Percentiles rank a stretch among this genome's conserved stretches.
These are phyloP conservation scores for Lacanobia wlatinum DNA, from an alignment of 2,888 invertebrate species.

Conservation along the genomic window DNA sequence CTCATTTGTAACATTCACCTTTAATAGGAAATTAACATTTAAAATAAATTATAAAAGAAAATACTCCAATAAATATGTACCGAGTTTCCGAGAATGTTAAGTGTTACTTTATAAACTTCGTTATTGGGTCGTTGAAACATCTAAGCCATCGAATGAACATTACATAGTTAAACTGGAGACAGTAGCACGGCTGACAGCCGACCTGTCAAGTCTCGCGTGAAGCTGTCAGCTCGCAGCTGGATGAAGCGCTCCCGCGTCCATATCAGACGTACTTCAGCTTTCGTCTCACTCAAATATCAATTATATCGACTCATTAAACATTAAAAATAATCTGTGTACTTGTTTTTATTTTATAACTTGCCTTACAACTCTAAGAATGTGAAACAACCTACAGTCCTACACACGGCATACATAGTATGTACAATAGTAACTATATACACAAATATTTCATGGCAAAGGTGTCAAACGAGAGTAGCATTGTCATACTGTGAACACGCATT, in stretches of 20 bases:
- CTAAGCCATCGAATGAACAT: slow-evolving; percentile 70
- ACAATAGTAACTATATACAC: slow-evolving; percentile 88
- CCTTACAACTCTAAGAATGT: slow-evolving; percentile 83
- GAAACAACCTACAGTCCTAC: slow-evolving; percentile 87
- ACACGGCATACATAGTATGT: slow-evolving; percentile 89
- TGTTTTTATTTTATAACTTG: slow-evolving; percentile 78
- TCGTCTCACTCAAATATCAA: slow-evolving; percentile 59
- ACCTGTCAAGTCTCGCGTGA: background rate
- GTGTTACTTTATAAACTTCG: slow-evolving; percentile 51
- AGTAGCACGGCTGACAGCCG: slow-evolving; percentile 66
- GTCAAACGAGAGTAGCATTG: slow-evolving; percentile 73
- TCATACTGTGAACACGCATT: slow-evolving; percentile 72
- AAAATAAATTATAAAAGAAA: slow-evolving; percentile 73
- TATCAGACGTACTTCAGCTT: slow-evolving; percentile 44
- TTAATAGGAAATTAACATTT: slow-evolving; percentile 74
- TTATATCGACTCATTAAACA: slow-evolving; percentile 48
- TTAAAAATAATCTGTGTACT: slow-evolving; percentile 77
- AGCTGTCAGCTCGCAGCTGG: background rate
- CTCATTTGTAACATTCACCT: slow-evolving; percentile 84
- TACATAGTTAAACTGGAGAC: slow-evolving; percentile 64
- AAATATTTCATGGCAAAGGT: slow-evolving; percentile 82
- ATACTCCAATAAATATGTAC: slow-evolving; percentile 62
- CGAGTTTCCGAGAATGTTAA: slow-evolving; percentile 61
- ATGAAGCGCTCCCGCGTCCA: slow-evolving; percentile 11
- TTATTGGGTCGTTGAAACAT: slow-evolving; percentile 66